Conservation (phyloP, 1,140 invertebrate species). For the Dendroctonus ponderosae region DNA sequence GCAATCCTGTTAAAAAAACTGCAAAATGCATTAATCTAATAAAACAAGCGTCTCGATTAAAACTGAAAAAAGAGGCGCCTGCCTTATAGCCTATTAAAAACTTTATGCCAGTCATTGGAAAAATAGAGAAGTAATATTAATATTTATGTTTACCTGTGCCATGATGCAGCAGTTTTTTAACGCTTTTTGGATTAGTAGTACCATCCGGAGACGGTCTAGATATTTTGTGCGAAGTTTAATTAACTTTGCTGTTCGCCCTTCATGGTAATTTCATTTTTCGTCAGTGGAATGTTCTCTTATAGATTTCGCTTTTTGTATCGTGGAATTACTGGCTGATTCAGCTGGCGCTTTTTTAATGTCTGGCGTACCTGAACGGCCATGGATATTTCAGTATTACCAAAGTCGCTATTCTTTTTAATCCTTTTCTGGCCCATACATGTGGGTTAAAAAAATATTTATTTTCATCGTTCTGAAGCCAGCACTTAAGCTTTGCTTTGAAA, state of each 20-base stretch:
- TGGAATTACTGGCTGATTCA: not conserved
- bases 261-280: constrained; percentile 16
- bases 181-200: constrained; percentile 23
- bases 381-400: too few species aligned
- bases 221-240: constrained; percentile 25
- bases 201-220: constrained; percentile 23
- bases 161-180: constrained; percentile 24
- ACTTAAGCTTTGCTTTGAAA: too few species aligned
- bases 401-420: too few species aligned
- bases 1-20: too few species aligned
- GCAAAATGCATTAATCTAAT: constrained; percentile 10
- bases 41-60: constrained; percentile 15
- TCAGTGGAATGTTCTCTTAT: not conserved
- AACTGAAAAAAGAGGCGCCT: constrained; percentile 14
- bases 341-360: too few species aligned
- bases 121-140: constrained; percentile 26
- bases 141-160: constrained; percentile 32
- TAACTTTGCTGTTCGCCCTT: constrained; percentile 19
- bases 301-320: not conserved
- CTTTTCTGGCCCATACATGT: too few species aligned
- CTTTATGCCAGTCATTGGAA: constrained; percentile 25
- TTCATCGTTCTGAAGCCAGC: too few species aligned
- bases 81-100: constrained; percentile 26
- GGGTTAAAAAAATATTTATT: too few species aligned
- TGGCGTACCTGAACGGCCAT: too few species aligned